A percentile compares a stretch with the other conserved stretches of the same genome.
phyloP scores from a whole-genome alignment of 2,113 vertebrate species.

The Ancistrus triradiatus region DNA sequence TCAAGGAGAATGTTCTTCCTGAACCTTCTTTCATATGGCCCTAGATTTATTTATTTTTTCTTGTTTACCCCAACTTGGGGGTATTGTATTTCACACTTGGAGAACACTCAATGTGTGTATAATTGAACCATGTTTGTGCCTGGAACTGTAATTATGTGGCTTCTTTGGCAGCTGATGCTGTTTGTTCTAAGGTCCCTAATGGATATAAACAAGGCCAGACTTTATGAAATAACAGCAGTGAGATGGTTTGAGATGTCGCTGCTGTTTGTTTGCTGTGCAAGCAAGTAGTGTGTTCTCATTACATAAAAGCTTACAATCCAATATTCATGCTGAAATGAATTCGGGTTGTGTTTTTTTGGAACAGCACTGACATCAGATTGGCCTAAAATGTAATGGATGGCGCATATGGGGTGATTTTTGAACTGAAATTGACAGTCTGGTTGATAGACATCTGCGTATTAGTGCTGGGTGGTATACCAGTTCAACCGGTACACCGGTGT shows the following conservation, averaged over 20 bases:
- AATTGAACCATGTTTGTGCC: not conserved
- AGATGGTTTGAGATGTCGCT: not conserved
- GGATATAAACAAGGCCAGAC: slow-evolving; percentile 19
- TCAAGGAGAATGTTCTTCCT: too few relatives aligned
- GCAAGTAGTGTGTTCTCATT: slow-evolving; percentile 9
- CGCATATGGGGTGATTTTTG: too few relatives aligned
- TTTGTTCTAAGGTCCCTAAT: slow-evolving; percentile 19
- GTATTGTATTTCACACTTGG: too few relatives aligned
- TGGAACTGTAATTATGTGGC: slow-evolving; percentile 21
- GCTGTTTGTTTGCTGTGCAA: not conserved
- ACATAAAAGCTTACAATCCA: slow-evolving; percentile 13
- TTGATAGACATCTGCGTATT: too few relatives aligned
- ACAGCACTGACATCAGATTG: not conserved
- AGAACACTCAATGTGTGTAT: not conserved
- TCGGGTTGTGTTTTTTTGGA: slow-evolving; percentile 13
- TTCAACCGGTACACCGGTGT: too few relatives aligned
- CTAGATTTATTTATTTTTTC: too few relatives aligned
- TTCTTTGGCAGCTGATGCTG: slow-evolving; percentile 38
- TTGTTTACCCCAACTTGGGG: too few relatives aligned
- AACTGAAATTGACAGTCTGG: too few relatives aligned
- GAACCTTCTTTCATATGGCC: too few relatives aligned
- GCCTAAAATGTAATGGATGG: too few relatives aligned
- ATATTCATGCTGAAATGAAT: slow-evolving; percentile 4
- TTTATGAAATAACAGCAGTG: slow-evolving; percentile 29
- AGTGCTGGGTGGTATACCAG: too few relatives aligned